phyloP scores from a whole-genome alignment of 2,113 vertebrate genomes.

The Leptobrachium leishanense region DNA sequence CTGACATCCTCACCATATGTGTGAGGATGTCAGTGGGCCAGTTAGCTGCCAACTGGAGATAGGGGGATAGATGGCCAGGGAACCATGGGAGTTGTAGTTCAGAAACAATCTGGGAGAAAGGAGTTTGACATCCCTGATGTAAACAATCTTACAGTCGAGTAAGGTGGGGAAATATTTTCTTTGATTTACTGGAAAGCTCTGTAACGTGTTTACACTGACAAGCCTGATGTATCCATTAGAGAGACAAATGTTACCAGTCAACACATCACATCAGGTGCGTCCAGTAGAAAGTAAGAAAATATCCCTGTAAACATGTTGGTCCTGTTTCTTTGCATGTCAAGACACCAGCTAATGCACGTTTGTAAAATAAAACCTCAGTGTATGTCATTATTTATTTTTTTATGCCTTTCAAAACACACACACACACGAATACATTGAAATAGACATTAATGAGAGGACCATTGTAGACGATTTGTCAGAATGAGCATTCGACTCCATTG shows the following conservation, averaged over 20 bases:
- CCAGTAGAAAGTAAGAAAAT: neutral
- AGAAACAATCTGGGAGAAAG: too few relatives aligned
- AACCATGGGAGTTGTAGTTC: too few relatives aligned
- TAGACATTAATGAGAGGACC: conserved; percentile 1
- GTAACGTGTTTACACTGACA: neutral
- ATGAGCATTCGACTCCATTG: conserved; percentile 16
- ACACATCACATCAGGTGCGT: neutral
- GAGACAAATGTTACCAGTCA: neutral
- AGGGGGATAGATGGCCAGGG: too few relatives aligned
- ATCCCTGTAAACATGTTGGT: neutral
- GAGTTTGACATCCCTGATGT: too few relatives aligned
- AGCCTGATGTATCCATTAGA: neutral
- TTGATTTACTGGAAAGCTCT: neutral
- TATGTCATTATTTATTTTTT: conserved; percentile 5
- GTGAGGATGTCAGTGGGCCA: too few relatives aligned
- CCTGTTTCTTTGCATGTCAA: neutral
- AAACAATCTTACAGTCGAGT: too few relatives aligned
- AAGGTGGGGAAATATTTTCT: neutral
- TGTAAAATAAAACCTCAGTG: neutral
- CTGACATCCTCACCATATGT: too few relatives aligned
- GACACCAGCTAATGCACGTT: conserved; percentile 1
- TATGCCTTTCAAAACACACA: conserved; percentile 11
- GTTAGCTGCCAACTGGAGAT: too few relatives aligned
- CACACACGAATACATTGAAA: neutral
- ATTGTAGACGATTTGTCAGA: conserved; percentile 35